A percentile compares a stretch with the other conserved stretches of the same genome.
Evolutionary conservation across 2,888 invertebrate species (phyloP).

Genomic region (Hyppa rectilinea): DNA sequence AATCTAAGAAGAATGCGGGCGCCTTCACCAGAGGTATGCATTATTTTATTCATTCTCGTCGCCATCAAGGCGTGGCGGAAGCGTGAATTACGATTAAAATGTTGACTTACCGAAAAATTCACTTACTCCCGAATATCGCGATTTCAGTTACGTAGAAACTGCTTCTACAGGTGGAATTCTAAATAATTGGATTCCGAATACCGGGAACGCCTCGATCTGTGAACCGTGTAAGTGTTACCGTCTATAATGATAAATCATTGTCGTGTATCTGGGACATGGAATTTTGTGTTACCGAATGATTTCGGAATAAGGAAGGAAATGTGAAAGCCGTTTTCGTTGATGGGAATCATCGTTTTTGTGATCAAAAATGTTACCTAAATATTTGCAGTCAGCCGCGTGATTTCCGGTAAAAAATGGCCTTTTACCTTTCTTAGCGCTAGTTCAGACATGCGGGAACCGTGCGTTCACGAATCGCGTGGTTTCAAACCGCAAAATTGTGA

Average conservation of each 20-base stretch:
- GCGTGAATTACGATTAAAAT: slow-evolving; percentile 54
- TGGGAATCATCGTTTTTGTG: slow-evolving; percentile 20
- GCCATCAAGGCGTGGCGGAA: slow-evolving; percentile 46
- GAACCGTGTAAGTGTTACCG: slow-evolving; percentile 65
- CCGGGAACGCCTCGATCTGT: slow-evolving; percentile 68
- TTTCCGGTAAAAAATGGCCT: not conserved
- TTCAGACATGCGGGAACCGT: too few relatives aligned
- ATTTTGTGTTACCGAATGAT: slow-evolving; percentile 54
- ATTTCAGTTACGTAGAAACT: slow-evolving; percentile 28
- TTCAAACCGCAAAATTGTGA: slow-evolving; percentile 44
- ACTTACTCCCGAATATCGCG: slow-evolving; percentile 50
- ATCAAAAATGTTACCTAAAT: slow-evolving; percentile 25
- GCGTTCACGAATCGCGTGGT: not conserved
- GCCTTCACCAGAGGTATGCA: slow-evolving; percentile 15
- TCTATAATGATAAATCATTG: slow-evolving; percentile 78
- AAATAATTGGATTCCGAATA: slow-evolving; percentile 83
- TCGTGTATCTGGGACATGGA: slow-evolving; percentile 56
- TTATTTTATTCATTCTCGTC: slow-evolving; percentile 52
- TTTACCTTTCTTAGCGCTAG: not conserved
- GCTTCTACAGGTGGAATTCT: slow-evolving; percentile 65
- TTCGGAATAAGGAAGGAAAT: slow-evolving; percentile 36
- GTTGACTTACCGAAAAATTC: slow-evolving; percentile 60
- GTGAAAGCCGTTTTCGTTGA: slow-evolving; percentile 24
- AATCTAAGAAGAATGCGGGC: slow-evolving; percentile 46
- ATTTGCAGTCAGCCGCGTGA: slow-evolving; percentile 6